A percentile compares a stretch with the other conserved stretches of the same genome.
Evolutionary conservation across 2,797 vertebrate genomes (phyloP).

Genomic region (Diceros bicornis): DNA sequence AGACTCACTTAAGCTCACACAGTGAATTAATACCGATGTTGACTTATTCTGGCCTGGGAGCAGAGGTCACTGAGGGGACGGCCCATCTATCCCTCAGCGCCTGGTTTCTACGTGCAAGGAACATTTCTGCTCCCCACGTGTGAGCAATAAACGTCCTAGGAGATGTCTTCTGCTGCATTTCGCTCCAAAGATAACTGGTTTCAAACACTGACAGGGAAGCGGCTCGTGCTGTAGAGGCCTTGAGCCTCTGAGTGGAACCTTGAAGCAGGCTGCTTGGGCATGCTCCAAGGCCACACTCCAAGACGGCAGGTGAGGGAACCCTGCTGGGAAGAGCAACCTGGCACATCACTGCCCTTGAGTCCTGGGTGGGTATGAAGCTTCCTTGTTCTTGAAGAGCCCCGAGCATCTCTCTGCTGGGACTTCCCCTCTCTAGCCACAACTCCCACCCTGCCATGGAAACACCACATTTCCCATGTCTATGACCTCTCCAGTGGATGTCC

Average conservation of each 20-base stretch:
- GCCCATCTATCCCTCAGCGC: not conserved
- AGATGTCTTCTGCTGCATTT: rapidly evolving
- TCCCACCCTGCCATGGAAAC: not conserved
- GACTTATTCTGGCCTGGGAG: not conserved
- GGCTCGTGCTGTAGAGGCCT: not conserved
- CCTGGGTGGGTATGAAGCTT: rapidly evolving
- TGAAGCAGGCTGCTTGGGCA: not conserved
- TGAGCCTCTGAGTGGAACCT: too few relatives aligned
- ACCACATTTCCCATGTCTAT: rapidly evolving
- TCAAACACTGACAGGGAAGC: not conserved
- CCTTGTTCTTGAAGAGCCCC: not conserved
- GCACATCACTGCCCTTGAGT: not conserved
- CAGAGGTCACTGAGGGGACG: not conserved
- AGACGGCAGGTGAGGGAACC: not conserved
- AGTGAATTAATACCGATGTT: not conserved
- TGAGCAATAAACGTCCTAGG: rapidly evolving
- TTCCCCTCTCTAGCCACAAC: not conserved
- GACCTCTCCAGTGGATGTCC: not conserved
- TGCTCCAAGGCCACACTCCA: not conserved
- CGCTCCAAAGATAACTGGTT: not conserved
- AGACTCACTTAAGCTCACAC: not conserved
- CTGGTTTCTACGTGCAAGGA: not conserved
- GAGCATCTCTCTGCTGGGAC: not conserved
- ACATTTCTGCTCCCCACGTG: rapidly evolving
- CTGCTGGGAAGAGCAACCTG: too few relatives aligned